A percentile compares a stretch with the other conserved stretches of the same genome.
Evolutionary conservation across 2,888 invertebrate genomes (phyloP).

Genomic region (Bruchidius siliquastri): DNA sequence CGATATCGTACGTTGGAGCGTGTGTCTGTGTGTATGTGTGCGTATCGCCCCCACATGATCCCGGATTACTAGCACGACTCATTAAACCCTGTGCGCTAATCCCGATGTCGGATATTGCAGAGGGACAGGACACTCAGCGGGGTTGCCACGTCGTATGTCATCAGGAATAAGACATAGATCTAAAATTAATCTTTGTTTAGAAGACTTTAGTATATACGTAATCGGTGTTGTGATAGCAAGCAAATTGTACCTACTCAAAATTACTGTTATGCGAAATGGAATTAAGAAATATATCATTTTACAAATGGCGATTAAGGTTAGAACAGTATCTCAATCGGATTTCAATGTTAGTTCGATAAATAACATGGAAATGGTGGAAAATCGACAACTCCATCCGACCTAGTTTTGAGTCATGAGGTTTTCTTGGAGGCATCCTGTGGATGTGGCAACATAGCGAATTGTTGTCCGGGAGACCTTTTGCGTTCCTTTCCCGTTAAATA

Average conservation of each 20-base stretch:
- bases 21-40: constrained; percentile 17
- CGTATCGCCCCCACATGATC: constrained; percentile 46
- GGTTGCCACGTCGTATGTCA: not conserved
- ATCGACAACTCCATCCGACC: too few relatives aligned
- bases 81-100: constrained; percentile 50
- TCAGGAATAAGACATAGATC: not conserved
- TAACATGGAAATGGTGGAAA: too few relatives aligned
- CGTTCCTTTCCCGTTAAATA: not conserved
- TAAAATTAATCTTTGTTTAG: too few relatives aligned
- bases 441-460: not conserved
- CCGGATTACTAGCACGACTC: constrained; percentile 52
- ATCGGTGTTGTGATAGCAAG: too few relatives aligned
- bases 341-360: too few relatives aligned
- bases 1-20: not conserved
- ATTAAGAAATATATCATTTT: too few relatives aligned
- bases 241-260: too few relatives aligned
- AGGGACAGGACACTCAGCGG: not conserved
- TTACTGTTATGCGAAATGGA: too few relatives aligned
- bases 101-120: constrained; percentile 48
- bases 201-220: too few relatives aligned
- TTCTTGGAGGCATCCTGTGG: not conserved
- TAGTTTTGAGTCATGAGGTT: too few relatives aligned
- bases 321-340: too few relatives aligned
- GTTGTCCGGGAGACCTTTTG: not conserved
- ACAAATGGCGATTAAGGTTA: too few relatives aligned